A percentile compares a stretch with the other conserved stretches of the same genome.
These are phyloP conservation scores for Icerya purchasi DNA, from an alignment of 2,888 invertebrate genomes.

Conservation along the genomic window DNA sequence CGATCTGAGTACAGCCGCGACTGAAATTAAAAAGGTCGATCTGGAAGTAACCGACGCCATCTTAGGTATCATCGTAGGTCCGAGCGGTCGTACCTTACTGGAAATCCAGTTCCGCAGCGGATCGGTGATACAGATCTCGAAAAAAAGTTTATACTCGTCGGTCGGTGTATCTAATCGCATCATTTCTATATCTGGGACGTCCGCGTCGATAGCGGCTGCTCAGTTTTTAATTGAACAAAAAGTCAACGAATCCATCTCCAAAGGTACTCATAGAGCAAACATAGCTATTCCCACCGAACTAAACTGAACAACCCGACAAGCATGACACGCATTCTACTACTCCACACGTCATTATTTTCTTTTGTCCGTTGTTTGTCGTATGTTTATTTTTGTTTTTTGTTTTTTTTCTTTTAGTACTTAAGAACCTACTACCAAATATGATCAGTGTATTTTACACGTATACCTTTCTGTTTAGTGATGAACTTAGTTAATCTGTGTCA, in stretches of 20 bases:
- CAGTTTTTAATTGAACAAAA: conserved; percentile 80
- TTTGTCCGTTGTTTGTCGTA: too few species aligned
- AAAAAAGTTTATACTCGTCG: conserved; percentile 92
- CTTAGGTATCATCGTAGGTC: conserved; percentile 91
- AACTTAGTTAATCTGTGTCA: too few species aligned
- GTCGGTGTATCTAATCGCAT: conserved; percentile 94
- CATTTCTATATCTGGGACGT: conserved; percentile 82
- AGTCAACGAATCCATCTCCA: neutral
- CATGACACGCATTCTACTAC: too few species aligned
- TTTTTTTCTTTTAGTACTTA: too few species aligned
- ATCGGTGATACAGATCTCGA: conserved; percentile 94
- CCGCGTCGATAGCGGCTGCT: conserved; percentile 72
- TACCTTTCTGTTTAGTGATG: too few species aligned
- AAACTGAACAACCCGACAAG: too few species aligned
- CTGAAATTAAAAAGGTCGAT: conserved; percentile 69
- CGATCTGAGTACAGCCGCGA: conserved; percentile 26
- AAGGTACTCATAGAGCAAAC: neutral
- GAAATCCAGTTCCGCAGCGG: conserved; percentile 94
- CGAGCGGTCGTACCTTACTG: conserved; percentile 84
- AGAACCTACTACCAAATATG: too few species aligned
- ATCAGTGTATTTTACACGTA: too few species aligned
- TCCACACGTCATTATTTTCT: too few species aligned
- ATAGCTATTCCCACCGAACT: neutral
- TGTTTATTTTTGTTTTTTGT: too few species aligned
- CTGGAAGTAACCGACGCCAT: conserved; percentile 84